Percentiles rank a stretch among this genome's conserved stretches.
phyloP scores from a whole-genome alignment of 2,797 vertebrate genomes.

The Prunella strophiata region DNA sequence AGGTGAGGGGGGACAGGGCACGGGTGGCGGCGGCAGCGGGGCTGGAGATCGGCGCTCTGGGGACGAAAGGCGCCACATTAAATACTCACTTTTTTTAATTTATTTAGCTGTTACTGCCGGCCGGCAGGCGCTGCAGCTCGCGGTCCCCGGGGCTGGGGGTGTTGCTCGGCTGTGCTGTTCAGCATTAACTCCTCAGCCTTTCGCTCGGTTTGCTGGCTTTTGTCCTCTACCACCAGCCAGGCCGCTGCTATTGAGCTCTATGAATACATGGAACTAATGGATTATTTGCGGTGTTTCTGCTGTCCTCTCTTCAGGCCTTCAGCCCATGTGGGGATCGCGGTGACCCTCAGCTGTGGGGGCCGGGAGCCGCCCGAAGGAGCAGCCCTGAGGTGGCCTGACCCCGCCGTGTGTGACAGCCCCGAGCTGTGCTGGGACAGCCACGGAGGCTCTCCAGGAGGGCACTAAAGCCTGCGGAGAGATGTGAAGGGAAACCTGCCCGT shows the following conservation, averaged over 20 bases:
- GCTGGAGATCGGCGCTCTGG: neutral
- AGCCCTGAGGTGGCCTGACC: neutral
- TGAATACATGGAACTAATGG: neutral
- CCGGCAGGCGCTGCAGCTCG: neutral
- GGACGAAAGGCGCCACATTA: rapidly evolving
- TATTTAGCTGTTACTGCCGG: too few species aligned
- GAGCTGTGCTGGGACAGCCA: neutral
- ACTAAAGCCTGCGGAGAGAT: too few species aligned
- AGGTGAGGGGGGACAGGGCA: neutral
- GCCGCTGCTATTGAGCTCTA: neutral
- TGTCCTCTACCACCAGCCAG: neutral
- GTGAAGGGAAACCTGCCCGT: rapidly evolving
- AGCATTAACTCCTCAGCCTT: neutral
- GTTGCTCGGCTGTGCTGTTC: neutral
- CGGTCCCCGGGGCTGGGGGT: neutral
- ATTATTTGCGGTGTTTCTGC: neutral
- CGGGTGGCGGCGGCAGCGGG: rapidly evolving
- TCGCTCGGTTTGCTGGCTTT: neutral
- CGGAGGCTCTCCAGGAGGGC: too few species aligned
- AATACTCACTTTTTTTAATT: too few species aligned
- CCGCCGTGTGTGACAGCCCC: neutral
- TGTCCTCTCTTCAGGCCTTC: neutral
- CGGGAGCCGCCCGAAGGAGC: neutral
- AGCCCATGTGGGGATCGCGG: too few species aligned
- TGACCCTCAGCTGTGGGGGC: neutral